phyloP scores from a whole-genome alignment of 2,113 vertebrate genomes.

The Balaenoptera acutorostrata region DNA sequence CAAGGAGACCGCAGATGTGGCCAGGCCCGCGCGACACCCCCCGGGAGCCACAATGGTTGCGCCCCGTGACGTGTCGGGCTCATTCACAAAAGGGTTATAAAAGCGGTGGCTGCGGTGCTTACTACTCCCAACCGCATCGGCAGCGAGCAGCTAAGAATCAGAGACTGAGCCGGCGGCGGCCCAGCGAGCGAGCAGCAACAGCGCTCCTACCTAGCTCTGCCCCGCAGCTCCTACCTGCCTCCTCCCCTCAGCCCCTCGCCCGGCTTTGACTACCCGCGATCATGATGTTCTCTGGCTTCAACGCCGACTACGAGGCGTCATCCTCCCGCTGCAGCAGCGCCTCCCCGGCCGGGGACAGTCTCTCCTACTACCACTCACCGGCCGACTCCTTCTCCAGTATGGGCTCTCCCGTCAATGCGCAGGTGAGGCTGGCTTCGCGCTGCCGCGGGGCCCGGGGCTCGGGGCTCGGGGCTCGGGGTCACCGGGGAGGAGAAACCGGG shows the following conservation, averaged over 20 bases:
- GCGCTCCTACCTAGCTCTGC: conserved; percentile 67
- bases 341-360: conserved; percentile 89
- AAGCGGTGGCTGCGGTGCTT: conserved; percentile 42
- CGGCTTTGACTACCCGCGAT: conserved; percentile 10
- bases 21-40: not conserved
- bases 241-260: conserved; percentile 33
- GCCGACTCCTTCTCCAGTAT: conserved; percentile 92
- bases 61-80: conserved; percentile 41
- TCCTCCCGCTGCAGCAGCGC: conserved; percentile 97
- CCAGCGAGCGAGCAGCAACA: conserved; percentile 52
- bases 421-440: conserved; percentile 81
- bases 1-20: accelerated
- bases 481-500: not conserved
- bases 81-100: conserved; percentile 70
- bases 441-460: not conserved
- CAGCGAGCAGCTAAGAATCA: conserved; percentile 35
- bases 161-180: conserved; percentile 45
- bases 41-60: not conserved
- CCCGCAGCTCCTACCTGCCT: conserved; percentile 23
- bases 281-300: conserved; percentile 92
- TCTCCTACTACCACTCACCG: conserved; percentile 89
- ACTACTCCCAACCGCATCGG: conserved; percentile 68
- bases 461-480: not conserved
- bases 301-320: conserved; percentile 89
- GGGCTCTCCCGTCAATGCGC: conserved; percentile 89